Conservation (phyloP, 35 echinoderm and acorn worm genomes). For the Apostichopus japonicus region DNA sequence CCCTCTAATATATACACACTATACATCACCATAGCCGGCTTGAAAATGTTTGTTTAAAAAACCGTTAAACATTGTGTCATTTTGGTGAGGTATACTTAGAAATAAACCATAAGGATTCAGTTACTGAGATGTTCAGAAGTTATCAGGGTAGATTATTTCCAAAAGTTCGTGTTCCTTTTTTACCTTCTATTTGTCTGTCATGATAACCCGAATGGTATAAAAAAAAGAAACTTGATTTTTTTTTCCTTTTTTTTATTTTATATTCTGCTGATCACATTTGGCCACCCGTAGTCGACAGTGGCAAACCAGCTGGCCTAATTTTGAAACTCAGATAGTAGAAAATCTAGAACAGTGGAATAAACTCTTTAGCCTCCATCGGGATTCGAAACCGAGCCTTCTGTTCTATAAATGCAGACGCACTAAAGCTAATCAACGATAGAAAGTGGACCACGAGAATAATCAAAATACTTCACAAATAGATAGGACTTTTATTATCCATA, state of each 20-base stretch:
- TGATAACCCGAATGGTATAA: not conserved
- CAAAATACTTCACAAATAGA: too few relatives aligned
- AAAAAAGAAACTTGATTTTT: not conserved
- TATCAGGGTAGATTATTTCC: not conserved
- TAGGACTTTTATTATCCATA: too few relatives aligned
- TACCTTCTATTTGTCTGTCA: not conserved
- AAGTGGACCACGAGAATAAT: too few relatives aligned
- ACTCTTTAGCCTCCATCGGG: too few relatives aligned
- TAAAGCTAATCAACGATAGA: too few relatives aligned
- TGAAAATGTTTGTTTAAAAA: constrained; percentile 21
- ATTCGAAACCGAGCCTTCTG: too few relatives aligned
- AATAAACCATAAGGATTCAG: not conserved
- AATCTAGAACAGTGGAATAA: too few relatives aligned
- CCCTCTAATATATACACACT: not conserved
- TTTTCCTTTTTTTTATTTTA: not conserved
- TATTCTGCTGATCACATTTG: not conserved
- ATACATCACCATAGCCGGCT: not conserved
- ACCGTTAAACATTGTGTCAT: constrained; percentile 13
- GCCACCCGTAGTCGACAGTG: not conserved
- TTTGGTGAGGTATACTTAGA: not conserved
- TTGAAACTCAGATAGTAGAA: too few relatives aligned
- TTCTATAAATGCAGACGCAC: too few relatives aligned
- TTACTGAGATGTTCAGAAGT: not conserved
- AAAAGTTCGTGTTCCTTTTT: not conserved
- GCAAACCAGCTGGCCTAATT: too few relatives aligned